These are phyloP conservation scores for Xiphydria camelus DNA, from an alignment of 2,888 invertebrate genomes.

Conservation along the genomic window DNA sequence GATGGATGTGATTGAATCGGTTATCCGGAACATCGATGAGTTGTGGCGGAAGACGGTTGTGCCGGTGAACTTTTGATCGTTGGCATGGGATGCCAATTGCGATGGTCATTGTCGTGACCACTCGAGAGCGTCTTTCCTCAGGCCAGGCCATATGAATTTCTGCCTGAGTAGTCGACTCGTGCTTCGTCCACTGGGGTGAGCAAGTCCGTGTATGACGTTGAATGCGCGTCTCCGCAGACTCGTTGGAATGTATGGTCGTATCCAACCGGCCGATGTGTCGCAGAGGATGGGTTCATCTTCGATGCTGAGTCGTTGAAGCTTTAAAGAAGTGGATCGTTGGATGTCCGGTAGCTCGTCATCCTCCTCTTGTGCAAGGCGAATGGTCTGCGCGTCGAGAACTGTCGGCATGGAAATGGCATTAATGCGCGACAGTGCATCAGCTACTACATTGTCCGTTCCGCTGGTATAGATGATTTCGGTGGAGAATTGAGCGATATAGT, in stretches of 20 bases:
- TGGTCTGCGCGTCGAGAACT: neutral
- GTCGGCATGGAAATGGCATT: slow-evolving; percentile 15
- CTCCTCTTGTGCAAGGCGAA: slow-evolving; percentile 7
- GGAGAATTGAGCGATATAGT: slow-evolving; percentile 17
- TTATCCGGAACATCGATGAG: slow-evolving; percentile 6
- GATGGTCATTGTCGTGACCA: slow-evolving; percentile 18
- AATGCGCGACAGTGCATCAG: slow-evolving; percentile 22
- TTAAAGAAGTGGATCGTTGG: neutral
- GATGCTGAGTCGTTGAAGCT: neutral
- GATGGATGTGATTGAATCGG: slow-evolving; percentile 9
- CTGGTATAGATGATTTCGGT: slow-evolving; percentile 14
- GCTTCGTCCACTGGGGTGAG: too few species aligned
- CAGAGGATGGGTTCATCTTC: slow-evolving; percentile 17
- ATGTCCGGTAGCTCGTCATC: slow-evolving; percentile 14
- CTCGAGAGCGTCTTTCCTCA: slow-evolving; percentile 20
- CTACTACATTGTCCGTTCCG: slow-evolving; percentile 22
- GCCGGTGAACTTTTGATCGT: slow-evolving; percentile 15
- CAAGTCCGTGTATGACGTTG: slow-evolving; percentile 19
- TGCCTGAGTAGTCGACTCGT: slow-evolving; percentile 17
- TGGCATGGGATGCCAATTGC: slow-evolving; percentile 18
- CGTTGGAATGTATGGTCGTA: slow-evolving; percentile 27
- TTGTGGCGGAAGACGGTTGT: too few species aligned
- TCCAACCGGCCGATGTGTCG: slow-evolving; percentile 16
- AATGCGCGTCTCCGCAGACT: slow-evolving; percentile 22
- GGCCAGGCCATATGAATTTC: slow-evolving; percentile 29